Evolutionary conservation across 2,888 invertebrate genomes (phyloP).

Genomic region (Notocelia uddmanniana): DNA sequence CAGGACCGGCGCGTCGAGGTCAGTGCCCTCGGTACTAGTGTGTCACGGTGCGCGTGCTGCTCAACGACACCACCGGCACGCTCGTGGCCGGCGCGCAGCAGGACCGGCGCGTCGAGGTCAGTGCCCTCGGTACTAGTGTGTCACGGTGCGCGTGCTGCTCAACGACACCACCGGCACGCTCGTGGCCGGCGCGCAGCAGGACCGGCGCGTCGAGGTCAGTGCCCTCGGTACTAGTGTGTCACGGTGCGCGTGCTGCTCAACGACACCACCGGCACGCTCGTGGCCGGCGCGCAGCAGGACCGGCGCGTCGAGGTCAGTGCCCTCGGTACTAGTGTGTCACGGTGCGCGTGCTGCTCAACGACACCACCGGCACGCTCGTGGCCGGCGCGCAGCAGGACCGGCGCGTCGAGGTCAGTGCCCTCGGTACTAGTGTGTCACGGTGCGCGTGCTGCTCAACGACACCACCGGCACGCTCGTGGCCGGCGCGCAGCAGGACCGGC

Average conservation of each 20-base stretch:
- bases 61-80: slow-evolving; percentile 92
- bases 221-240: slow-evolving; percentile 83
- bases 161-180: slow-evolving; percentile 92
- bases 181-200: slow-evolving; percentile 74
- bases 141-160: slow-evolving; percentile 90
- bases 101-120: slow-evolving; percentile 25
- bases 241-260: slow-evolving; percentile 91
- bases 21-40: slow-evolving; percentile 60
- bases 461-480: slow-evolving; percentile 90
- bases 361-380: slow-evolving; percentile 90
- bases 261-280: slow-evolving; percentile 90
- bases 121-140: slow-evolving; percentile 71
- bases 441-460: slow-evolving; percentile 92
- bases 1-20: slow-evolving; percentile 30
- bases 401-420: slow-evolving; percentile 21
- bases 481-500: slow-evolving; percentile 31
- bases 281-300: slow-evolving; percentile 71
- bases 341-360: slow-evolving; percentile 91
- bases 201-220: slow-evolving; percentile 25
- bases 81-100: slow-evolving; percentile 79
- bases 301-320: slow-evolving; percentile 19
- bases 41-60: slow-evolving; percentile 90
- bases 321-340: slow-evolving; percentile 87
- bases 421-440: slow-evolving; percentile 88
- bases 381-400: slow-evolving; percentile 62